Evolutionary conservation across 2,797 vertebrate species (phyloP).

Genomic region (Channa striata): DNA sequence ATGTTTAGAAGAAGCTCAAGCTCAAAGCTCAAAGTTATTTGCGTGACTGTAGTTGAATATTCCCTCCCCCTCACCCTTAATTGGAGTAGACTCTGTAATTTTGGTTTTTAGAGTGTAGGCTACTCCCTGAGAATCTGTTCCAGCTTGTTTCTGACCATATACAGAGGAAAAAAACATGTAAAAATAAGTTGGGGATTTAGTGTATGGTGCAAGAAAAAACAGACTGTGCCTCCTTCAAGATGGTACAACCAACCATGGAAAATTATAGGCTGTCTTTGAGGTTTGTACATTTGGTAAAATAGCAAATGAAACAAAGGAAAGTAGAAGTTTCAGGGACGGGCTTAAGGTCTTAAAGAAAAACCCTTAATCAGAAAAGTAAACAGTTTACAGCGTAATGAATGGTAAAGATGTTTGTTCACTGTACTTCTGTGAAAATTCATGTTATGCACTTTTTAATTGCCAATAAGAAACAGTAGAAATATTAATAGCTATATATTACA

Average conservation of each 20-base stretch:
- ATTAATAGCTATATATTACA: too few relatives aligned
- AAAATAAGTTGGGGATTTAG: conserved; percentile 52
- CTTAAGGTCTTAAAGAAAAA: background rate
- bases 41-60: conserved; percentile 18
- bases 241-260: conserved; percentile 54
- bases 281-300: conserved; percentile 51
- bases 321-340: conserved; percentile 5
- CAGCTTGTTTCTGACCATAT: conserved; percentile 56
- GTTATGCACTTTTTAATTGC: too few relatives aligned
- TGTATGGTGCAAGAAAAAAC: conserved; percentile 55
- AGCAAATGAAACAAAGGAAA: conserved; percentile 56
- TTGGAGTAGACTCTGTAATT: conserved; percentile 71
- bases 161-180: conserved; percentile 26
- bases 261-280: conserved; percentile 56
- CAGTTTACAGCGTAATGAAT: background rate
- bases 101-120: conserved; percentile 66
- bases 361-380: background rate
- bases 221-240: conserved; percentile 49
- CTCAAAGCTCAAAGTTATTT: conserved; percentile 35
- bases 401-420: background rate
- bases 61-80: conserved; percentile 14
- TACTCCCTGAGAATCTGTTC: conserved; percentile 50
- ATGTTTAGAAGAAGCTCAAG: conserved; percentile 9
- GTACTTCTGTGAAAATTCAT: too few relatives aligned
- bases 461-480: too few relatives aligned